phyloP scores from a whole-genome alignment of 2,797 vertebrate genomes.

The Tamandua tetradactyla region DNA sequence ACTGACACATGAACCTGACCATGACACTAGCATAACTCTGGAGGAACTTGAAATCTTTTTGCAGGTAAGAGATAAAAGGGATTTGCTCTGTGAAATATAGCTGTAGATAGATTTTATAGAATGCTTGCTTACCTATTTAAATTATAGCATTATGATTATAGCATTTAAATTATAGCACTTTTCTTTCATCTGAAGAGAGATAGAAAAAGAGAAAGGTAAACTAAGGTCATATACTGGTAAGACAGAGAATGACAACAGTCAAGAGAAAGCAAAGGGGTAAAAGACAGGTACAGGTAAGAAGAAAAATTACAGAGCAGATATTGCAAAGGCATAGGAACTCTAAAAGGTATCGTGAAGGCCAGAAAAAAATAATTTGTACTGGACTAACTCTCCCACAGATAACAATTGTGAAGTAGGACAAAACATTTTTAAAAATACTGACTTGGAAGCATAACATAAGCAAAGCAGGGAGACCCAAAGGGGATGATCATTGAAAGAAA shows the following conservation, averaged over 20 bases:
- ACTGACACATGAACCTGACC: no score
- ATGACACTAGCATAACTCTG: conserved; percentile 55
- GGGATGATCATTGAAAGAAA: neutral
- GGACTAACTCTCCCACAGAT: neutral
- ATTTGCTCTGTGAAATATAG: neutral
- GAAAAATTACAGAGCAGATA: neutral
- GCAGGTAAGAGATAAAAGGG: conserved; percentile 74
- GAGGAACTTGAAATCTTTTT: conserved; percentile 82
- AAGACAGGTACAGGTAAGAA: neutral
- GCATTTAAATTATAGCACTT: neutral
- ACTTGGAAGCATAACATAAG: neutral
- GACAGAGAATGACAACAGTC: neutral
- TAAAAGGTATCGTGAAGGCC: neutral
- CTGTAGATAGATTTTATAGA: neutral
- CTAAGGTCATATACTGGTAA: neutral
- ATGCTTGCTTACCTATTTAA: neutral
- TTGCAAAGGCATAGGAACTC: neutral
- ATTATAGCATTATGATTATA: neutral
- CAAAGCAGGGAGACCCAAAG: neutral
- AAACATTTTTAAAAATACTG: neutral
- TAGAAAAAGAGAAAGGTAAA: neutral
- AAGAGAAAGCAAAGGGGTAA: neutral
- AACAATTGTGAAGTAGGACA: neutral
- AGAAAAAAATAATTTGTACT: neutral
- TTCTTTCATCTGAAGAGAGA: neutral